These are phyloP conservation scores for Galemys pyrenaicus DNA, from an alignment of 2,113 vertebrate genomes.

Conservation along the genomic window DNA sequence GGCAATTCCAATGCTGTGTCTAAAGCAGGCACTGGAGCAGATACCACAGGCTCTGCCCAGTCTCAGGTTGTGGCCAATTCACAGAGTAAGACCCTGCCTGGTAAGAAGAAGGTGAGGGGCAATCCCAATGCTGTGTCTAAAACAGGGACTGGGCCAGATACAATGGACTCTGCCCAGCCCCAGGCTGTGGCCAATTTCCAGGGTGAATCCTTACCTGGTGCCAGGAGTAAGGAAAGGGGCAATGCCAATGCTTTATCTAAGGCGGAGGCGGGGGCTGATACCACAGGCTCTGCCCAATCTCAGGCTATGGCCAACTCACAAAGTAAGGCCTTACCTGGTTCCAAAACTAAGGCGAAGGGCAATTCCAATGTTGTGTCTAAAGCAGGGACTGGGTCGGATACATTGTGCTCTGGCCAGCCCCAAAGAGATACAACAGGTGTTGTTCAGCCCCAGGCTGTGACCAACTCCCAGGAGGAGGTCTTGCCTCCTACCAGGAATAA, in stretches of 20 bases:
- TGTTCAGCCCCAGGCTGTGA: not conserved
- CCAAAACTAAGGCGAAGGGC: constrained; percentile 52
- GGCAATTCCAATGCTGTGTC: not conserved
- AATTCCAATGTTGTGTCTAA: not conserved
- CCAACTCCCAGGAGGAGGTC: not conserved
- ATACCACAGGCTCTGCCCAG: not conserved
- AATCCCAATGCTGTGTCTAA: not conserved
- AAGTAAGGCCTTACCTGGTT: constrained; percentile 44
- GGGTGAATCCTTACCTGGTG: not conserved
- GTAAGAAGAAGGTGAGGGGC: not conserved
- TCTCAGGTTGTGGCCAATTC: not conserved
- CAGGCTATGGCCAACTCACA: constrained; percentile 30
- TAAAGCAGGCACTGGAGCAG: not conserved
- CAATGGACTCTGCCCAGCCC: not conserved
- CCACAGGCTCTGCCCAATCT: not conserved
- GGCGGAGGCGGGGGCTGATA: not conserved
- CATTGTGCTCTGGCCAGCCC: not conserved
- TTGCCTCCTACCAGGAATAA: not conserved
- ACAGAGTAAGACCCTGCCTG: not conserved
- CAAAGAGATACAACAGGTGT: not conserved
- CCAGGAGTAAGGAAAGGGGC: not conserved
- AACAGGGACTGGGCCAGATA: not conserved
- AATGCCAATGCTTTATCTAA: not conserved
- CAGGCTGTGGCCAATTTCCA: not conserved
- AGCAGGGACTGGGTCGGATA: not conserved